phyloP scores from a whole-genome alignment of 2,797 vertebrate species.

The Okamejei kenojei region DNA sequence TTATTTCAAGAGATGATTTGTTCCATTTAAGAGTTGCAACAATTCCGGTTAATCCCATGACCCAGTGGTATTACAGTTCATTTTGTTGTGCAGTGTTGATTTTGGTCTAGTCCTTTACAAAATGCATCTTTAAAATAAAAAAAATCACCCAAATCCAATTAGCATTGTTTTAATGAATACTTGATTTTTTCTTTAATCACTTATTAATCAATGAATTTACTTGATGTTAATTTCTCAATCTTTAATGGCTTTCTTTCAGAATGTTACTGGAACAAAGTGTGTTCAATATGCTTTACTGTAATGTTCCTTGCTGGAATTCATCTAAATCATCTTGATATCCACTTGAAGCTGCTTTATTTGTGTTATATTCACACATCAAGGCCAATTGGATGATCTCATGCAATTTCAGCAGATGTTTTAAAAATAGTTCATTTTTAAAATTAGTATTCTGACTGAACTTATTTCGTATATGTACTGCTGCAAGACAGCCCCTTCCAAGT shows the following conservation, averaged over 20 bases:
- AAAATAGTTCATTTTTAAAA: neutral
- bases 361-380: neutral
- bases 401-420: neutral
- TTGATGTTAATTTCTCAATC: neutral
- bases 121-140: neutral
- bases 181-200: neutral
- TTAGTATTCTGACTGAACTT: neutral
- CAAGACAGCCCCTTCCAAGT: neutral
- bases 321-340: neutral
- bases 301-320: neutral
- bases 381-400: neutral
- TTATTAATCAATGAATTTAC: conserved; percentile 14
- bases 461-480: neutral
- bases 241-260: conserved; percentile 12
- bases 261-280: neutral
- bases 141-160: conserved; percentile 18
- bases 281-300: neutral
- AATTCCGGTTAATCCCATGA: neutral
- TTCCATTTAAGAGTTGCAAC: neutral
- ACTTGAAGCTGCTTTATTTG: neutral
- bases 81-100: neutral
- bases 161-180: conserved; percentile 8
- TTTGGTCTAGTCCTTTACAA: conserved; percentile 13
- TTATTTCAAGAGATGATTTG: neutral
- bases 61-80: neutral